Percentiles rank a stretch among this genome's conserved stretches.
These are phyloP conservation scores for Orchesella cincta DNA, from an alignment of 1,140 invertebrate species.

Conservation along the genomic window DNA sequence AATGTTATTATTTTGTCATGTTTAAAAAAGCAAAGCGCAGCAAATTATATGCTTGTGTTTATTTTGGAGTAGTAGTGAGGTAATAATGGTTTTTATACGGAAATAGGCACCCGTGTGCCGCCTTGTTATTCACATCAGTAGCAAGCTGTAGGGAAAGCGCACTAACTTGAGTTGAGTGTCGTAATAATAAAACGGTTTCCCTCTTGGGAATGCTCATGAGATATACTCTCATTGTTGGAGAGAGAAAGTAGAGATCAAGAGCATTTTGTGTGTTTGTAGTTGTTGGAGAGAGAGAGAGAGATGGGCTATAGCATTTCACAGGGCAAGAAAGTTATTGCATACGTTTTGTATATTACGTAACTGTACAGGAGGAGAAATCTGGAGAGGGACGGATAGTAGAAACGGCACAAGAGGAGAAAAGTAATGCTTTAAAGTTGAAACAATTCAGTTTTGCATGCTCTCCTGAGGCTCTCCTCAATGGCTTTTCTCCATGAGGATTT, in stretches of 20 bases:
- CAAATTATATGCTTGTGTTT: no score
- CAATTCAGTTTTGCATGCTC: constrained; percentile 29
- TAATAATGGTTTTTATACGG: no score
- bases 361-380: no score
- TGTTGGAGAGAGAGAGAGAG: background rate
- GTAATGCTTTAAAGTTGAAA: constrained; percentile 21
- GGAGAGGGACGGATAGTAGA: background rate
- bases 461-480: constrained; percentile 29
- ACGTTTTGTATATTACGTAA: no score
- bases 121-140: no score
- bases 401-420: background rate
- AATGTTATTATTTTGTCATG: no score
- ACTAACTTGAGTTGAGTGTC: background rate
- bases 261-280: background rate
- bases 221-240: background rate
- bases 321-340: no score
- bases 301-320: no score
- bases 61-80: no score
- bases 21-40: no score
- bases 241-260: background rate
- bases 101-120: no score
- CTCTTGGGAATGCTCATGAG: constrained; percentile 2
- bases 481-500: constrained; percentile 29
- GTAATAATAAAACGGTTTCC: background rate
- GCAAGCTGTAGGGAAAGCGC: background rate